These are phyloP conservation scores for Saxidomus purpurata DNA, from an alignment of 1,140 invertebrate species.

Conservation along the genomic window DNA sequence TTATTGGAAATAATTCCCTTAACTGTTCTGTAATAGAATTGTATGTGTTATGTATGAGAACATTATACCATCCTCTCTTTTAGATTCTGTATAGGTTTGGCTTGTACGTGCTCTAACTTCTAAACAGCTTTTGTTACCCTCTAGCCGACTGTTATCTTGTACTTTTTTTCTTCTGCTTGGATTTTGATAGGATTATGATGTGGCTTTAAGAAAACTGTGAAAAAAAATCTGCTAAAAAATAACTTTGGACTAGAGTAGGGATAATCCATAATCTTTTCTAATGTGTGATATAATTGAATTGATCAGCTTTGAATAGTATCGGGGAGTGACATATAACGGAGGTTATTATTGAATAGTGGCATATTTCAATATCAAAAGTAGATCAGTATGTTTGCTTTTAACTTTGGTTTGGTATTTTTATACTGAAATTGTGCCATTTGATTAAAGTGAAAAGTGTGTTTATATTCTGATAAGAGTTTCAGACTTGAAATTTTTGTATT, in stretches of 20 bases:
- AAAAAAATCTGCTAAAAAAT: not conserved
- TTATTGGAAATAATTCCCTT: not conserved
- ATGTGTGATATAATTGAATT: conserved; percentile 53
- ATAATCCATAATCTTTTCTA: conserved; percentile 34
- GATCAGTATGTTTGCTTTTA: conserved; percentile 33
- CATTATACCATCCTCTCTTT: too few relatives aligned
- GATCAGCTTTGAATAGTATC: conserved; percentile 17
- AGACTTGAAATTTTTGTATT: conserved; percentile 13
- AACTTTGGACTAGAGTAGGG: conserved; percentile 34
- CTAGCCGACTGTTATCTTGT: too few relatives aligned
- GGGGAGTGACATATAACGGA: not conserved
- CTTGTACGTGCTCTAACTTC: too few relatives aligned
- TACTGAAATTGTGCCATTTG: conserved; percentile 28
- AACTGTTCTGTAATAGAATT: not conserved
- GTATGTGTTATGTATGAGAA: too few relatives aligned
- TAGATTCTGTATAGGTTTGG: too few relatives aligned
- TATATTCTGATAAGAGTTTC: conserved; percentile 26
- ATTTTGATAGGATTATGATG: conserved; percentile 13
- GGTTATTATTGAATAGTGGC: not conserved
- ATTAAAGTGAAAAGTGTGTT: conserved; percentile 25
- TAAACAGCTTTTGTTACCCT: too few relatives aligned
- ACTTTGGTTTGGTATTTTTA: conserved; percentile 11
- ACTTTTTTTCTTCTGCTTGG: not conserved
- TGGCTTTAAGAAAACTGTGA: conserved; percentile 22
- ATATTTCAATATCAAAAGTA: conserved; percentile 45